These are phyloP conservation scores for Dasyornis broadbenti DNA, from an alignment of 2,113 vertebrate genomes.

Conservation along the genomic window DNA sequence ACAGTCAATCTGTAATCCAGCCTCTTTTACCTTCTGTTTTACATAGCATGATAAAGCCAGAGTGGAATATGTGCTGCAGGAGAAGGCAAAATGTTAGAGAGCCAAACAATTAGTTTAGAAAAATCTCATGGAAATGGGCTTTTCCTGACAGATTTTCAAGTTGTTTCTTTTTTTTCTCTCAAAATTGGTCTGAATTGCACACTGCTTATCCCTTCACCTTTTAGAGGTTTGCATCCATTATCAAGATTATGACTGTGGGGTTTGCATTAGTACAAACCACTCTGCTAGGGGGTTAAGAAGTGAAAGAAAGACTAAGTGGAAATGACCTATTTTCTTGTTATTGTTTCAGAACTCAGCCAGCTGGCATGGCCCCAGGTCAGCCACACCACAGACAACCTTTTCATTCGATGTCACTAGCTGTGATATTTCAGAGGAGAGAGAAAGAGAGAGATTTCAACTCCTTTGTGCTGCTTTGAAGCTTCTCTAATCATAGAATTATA, in stretches of 20 bases:
- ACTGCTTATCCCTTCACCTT: not conserved
- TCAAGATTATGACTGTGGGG: not conserved
- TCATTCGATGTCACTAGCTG: not conserved
- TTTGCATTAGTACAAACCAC: not conserved
- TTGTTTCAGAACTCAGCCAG: constrained; percentile 9
- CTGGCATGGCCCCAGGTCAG: constrained; percentile 9
- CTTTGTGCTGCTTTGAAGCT: not conserved
- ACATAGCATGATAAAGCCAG: not conserved
- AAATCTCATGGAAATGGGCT: not conserved
- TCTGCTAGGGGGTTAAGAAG: not conserved
- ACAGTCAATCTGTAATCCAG: not conserved
- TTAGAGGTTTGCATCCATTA: not conserved
- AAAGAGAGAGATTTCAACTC: not conserved
- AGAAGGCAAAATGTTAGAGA: not conserved
- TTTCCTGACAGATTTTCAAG: not conserved
- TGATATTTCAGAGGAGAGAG: not conserved
- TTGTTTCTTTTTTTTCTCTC: not conserved
- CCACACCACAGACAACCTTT: not conserved
- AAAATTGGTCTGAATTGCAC: not conserved
- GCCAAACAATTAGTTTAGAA: not conserved
- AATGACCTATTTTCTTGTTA: constrained; percentile 11
- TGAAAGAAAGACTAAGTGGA: not conserved
- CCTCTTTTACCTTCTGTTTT: not conserved
- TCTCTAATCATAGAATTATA: not conserved
- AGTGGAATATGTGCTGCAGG: not conserved